These are phyloP conservation scores for Pseudorectes ferrugineus DNA, from an alignment of 2,113 vertebrate genomes.

Conservation along the genomic window DNA sequence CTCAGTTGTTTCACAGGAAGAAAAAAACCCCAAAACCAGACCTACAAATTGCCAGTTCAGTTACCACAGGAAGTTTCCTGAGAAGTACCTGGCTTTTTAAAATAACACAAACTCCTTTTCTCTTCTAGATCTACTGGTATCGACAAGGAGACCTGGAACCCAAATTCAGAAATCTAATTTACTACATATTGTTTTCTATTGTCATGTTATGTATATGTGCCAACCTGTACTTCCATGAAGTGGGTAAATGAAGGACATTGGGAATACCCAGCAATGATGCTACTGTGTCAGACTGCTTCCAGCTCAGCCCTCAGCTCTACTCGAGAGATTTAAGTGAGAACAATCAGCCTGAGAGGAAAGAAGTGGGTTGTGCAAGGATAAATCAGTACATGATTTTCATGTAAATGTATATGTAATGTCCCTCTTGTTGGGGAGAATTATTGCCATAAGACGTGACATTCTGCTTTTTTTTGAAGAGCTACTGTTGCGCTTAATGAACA, in stretches of 20 bases:
- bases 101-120: neutral
- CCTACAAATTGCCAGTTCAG: neutral
- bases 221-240: conserved; percentile 97
- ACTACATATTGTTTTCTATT: conserved; percentile 92
- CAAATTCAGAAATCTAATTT: conserved; percentile 96
- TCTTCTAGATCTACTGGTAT: conserved; percentile 91
- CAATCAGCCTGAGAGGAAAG: conserved; percentile 8
- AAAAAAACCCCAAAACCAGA: neutral
- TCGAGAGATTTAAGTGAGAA: neutral
- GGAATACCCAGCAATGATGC: neutral
- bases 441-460: conserved; percentile 62
- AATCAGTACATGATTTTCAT: conserved; percentile 69
- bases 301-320: conserved; percentile 21
- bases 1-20: neutral
- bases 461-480: conserved; percentile 71
- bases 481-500: conserved; percentile 70
- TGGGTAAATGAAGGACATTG: conserved; percentile 75
- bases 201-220: conserved; percentile 97
- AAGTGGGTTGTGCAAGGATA: conserved; percentile 18
- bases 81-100: neutral
- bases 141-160: conserved; percentile 97
- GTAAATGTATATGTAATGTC: conserved; percentile 64
- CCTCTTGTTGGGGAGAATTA: conserved; percentile 66
- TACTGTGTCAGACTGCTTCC: conserved; percentile 26
- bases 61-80: neutral